Conservation (phyloP, 2,888 invertebrate genomes). For the Lymantria monacha region DNA sequence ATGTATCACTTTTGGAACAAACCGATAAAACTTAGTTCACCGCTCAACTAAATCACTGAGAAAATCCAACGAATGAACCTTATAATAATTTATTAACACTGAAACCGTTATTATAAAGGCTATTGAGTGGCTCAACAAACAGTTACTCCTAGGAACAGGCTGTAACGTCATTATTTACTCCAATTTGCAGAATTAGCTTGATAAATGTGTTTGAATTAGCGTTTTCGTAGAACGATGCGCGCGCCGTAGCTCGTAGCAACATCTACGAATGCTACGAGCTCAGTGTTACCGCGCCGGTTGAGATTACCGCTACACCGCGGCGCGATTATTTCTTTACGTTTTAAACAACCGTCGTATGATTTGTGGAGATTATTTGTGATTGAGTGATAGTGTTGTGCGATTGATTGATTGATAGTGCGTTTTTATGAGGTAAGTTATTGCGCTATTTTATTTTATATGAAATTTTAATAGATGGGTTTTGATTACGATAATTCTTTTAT, state of each 20-base stretch:
- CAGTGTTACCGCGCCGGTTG: constrained; percentile 54
- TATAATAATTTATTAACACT: constrained; percentile 63
- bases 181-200: constrained; percentile 77
- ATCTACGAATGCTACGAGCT: constrained; percentile 43
- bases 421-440: constrained; percentile 19
- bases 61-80: constrained; percentile 48
- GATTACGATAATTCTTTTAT: too few species aligned
- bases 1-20: not conserved
- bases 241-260: constrained; percentile 62
- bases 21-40: constrained; percentile 2
- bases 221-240: constrained; percentile 71
- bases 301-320: constrained; percentile 38
- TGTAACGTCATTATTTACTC: constrained; percentile 75
- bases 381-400: constrained; percentile 30
- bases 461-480: too few species aligned
- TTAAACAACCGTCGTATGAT: constrained; percentile 25
- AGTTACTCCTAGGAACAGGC: constrained; percentile 53
- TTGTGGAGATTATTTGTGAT: constrained; percentile 33
- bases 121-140: constrained; percentile 57
- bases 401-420: constrained; percentile 20
- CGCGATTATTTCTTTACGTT: constrained; percentile 29
- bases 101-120: constrained; percentile 58
- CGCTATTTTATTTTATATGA: too few species aligned
- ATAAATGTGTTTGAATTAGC: constrained; percentile 78
- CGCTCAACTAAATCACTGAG: constrained; percentile 38